Evolutionary conservation across 1,140 invertebrate species (phyloP).

Genomic region (Caligus rogercresseyi): DNA sequence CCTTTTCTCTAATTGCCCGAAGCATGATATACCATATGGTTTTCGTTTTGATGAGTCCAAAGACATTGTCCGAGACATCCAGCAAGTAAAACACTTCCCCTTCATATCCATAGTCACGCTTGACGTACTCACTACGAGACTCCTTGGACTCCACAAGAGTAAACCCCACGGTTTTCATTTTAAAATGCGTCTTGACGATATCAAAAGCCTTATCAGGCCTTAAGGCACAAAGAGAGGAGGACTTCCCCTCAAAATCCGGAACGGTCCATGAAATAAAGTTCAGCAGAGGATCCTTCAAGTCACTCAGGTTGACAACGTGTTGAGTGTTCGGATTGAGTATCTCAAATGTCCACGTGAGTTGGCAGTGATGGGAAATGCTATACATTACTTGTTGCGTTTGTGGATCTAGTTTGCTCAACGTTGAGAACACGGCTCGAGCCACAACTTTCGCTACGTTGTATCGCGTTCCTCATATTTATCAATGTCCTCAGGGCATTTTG

Average conservation of each 20-base stretch:
- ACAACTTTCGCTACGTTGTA: constrained; percentile 29
- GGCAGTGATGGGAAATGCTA: constrained; percentile 21
- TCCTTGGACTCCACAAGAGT: not conserved
- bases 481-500: constrained; percentile 29
- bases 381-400: constrained; percentile 20
- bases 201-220: constrained; percentile 27
- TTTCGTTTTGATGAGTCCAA: constrained; percentile 34
- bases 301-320: constrained; percentile 27
- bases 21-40: constrained; percentile 33
- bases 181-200: not conserved
- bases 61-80: constrained; percentile 27
- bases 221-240: constrained; percentile 26
- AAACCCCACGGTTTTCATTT: not conserved
- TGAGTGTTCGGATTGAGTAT: constrained; percentile 31
- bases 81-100: constrained; percentile 34
- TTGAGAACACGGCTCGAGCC: constrained; percentile 27
- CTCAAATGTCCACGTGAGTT: constrained; percentile 31
- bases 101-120: constrained; percentile 29
- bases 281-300: not conserved
- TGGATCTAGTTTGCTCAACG: constrained; percentile 26
- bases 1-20: constrained; percentile 31
- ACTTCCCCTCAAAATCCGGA: constrained; percentile 25
- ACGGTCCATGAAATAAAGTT: constrained; percentile 32
- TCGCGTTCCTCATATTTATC: constrained; percentile 28
- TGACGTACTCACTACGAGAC: constrained; percentile 25